A percentile compares a stretch with the other conserved stretches of the same genome.
Evolutionary conservation across 2,797 vertebrate species (phyloP).

Genomic region (Micrastur ruficollis): DNA sequence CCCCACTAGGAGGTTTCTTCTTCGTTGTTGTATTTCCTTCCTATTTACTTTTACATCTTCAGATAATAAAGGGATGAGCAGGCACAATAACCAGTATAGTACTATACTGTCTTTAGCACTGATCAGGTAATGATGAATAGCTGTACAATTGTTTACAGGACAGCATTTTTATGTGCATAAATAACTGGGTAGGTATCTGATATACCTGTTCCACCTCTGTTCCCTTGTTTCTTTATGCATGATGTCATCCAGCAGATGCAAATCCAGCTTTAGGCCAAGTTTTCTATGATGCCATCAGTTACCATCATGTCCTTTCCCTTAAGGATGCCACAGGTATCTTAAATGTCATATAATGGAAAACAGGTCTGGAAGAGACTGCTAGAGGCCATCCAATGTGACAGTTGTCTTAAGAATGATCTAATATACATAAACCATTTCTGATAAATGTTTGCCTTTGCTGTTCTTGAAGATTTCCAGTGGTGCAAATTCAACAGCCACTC

Average conservation of each 20-base stretch:
- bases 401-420: neutral
- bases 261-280: neutral
- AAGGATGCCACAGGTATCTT: neutral
- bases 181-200: neutral
- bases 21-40: neutral
- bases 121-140: neutral
- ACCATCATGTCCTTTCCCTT: neutral
- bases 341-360: neutral
- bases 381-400: neutral
- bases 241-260: neutral
- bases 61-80: neutral
- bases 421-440: neutral
- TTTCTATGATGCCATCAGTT: neutral
- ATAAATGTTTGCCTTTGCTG: neutral
- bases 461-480: neutral
- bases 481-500: neutral
- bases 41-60: neutral
- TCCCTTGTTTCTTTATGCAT: neutral
- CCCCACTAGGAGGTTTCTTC: neutral
- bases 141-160: neutral
- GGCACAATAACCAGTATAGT: neutral
- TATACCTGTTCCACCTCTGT: neutral
- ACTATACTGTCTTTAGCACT: neutral
- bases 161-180: neutral
- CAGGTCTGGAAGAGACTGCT: neutral